A percentile compares a stretch with the other conserved stretches of the same genome.
Evolutionary conservation across 2,888 invertebrate species (phyloP).

Genomic region (Oligia strigilis): DNA sequence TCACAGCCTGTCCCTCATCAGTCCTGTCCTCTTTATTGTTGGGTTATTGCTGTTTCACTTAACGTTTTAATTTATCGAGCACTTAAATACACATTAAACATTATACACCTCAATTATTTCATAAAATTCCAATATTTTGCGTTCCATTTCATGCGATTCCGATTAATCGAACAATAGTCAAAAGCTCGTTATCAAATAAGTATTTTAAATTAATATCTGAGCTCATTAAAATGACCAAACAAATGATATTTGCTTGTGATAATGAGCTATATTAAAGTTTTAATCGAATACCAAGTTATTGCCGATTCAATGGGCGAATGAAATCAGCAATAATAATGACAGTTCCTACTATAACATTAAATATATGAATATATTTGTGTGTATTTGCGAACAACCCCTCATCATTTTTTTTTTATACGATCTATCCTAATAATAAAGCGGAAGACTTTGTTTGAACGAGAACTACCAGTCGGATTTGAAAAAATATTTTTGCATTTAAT

Average conservation of each 20-base stretch:
- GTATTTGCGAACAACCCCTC: no score
- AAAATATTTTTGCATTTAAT: no score
- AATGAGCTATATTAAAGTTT: conserved; percentile 15
- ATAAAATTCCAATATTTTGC: conserved; percentile 1
- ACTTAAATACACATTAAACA: neutral
- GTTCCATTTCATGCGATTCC: neutral
- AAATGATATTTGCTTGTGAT: conserved; percentile 6
- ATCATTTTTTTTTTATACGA: no score
- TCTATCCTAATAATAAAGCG: no score
- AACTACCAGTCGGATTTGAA: no score
- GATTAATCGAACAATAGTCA: neutral
- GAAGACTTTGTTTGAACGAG: no score
- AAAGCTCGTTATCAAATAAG: conserved; percentile 11
- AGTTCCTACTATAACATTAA: neutral
- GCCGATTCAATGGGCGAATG: neutral
- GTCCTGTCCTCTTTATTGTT: neutral
- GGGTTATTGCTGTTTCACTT: neutral
- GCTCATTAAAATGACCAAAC: conserved; percentile 1
- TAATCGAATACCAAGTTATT: conserved; percentile 17
- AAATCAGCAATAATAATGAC: neutral
- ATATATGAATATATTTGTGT: no score
- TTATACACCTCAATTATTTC: neutral
- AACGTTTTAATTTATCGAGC: no score
- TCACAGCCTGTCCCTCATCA: no score
- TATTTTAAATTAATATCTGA: conserved; percentile 13